Evolutionary conservation across 2,113 vertebrate species (phyloP), one percentile per base, ranked within the genome.

Genomic region (Leptodactylus fuscus): DNA sequence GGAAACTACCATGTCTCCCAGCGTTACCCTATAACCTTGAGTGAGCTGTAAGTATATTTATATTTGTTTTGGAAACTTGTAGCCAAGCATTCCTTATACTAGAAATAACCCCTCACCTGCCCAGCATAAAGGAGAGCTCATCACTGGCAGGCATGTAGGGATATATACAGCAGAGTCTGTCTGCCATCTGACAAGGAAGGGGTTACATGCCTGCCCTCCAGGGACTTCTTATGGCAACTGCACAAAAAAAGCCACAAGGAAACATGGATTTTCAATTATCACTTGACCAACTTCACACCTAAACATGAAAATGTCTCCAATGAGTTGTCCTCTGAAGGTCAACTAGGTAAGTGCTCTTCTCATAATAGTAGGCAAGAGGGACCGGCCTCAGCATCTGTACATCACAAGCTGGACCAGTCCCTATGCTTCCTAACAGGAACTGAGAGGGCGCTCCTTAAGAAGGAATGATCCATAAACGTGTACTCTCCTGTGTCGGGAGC

Each of bases 241-340:
- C 44, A 53, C 24, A 70, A 24, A 44, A 73, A 12, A 74, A 13
- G 53, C 41, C 44, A 69, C 60, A 69, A n/a, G 15, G 46, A 85
- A 49, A 85, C 83, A 85, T 24, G 60, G 3, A 20, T 85, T 85
- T 85, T 85, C 83, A 76, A 85, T 85, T 85, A 85, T 78, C 74
- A 78, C 73, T 78, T 60, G 29, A 62, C 18, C 71, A 62, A 60
- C 16, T 77, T 85, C 46, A 78, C 83, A 85, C 73, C 70, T 51
- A 34, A 27, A 76, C 24, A 34, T 53, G 12, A 36, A 85, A 85
- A 84, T 65, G 74, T 85, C 74, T 77, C 58, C 5, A 36, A 15
- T 3, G 29, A 34, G 60, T n/a, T 29, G 13, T 65, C 44, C 41
- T 36, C 60, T 49, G 36, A 67, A 34, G 60, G 62, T 82, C 81